Percentiles rank a stretch among this genome's conserved stretches.
Conservation (phyloP, 2,113 vertebrate species). For the Henicopernis longicauda region DNA sequence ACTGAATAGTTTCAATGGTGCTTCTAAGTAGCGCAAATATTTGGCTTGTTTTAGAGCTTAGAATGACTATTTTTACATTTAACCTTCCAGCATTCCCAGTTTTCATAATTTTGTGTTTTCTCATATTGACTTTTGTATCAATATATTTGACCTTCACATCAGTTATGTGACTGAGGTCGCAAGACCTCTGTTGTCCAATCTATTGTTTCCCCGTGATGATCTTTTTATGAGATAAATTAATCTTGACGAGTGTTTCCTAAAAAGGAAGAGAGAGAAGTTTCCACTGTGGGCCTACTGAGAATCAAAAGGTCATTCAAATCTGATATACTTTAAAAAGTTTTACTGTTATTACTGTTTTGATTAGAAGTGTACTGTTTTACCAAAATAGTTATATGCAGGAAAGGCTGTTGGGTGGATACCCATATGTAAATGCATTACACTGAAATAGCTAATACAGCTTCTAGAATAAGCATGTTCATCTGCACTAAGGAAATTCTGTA, state of each 20-base stretch:
- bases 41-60: neutral
- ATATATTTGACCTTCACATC: neutral
- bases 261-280: constrained; percentile 33
- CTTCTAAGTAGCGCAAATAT: neutral
- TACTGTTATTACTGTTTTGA: neutral
- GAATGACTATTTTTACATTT: neutral
- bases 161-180: neutral
- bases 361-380: neutral
- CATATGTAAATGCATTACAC: neutral
- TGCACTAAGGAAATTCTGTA: neutral
- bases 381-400: constrained; percentile 17
- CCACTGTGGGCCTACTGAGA: constrained; percentile 1
- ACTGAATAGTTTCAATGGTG: neutral
- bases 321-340: neutral
- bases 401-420: neutral
- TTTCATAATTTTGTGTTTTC: neutral
- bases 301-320: constrained; percentile 51
- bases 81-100: neutral
- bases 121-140: neutral
- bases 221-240: constrained; percentile 31
- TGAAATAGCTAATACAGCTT: neutral
- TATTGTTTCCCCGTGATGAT: constrained; percentile 29
- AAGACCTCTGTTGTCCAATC: neutral
- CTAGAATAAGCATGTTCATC: neutral
- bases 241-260: constrained; percentile 1